Base-by-base conservation (phyloP, 2,113 vertebrate genomes). In the Astur gentilis region DNA sequence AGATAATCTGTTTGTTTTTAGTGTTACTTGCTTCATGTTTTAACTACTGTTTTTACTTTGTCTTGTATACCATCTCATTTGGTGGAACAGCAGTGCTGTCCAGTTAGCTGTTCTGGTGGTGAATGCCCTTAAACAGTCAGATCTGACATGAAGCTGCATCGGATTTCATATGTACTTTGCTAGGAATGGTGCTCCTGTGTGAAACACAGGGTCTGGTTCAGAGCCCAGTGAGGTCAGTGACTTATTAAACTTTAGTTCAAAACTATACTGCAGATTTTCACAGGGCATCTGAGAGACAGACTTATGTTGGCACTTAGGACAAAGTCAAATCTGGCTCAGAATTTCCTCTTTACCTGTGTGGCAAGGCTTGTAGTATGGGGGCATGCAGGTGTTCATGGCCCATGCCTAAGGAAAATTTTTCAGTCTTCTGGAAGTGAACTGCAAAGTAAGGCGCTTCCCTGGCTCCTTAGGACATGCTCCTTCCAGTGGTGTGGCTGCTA, bases 381-480 rank as follows among this genome's bases (percentile, higher is more conserved):
- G 1, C 14, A 52, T 23, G 23, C 20, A 62, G 34, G 31, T 6
- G 3, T 66, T 88, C 18, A 16, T 5, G 2, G 26, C 11, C 36
- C 19, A 7, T 50, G 13, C 15, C 34, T 49, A n/a, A 40, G 27
- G 27, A 70, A 78, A 52, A 40, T 13, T 23, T 66, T 45, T 54
- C 16, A 34, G 31, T 45, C 15, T 62, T 85, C n/a, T 62, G 32
- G 21, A 84, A 82, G 22, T 32, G 16, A 77, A 72, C 11, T 26
- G 20, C 23, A 82, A 82, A 82, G 18, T 27, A 75, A 52, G 15
- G 7, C 49, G 38, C 29, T 83, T 62, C 18, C 3, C 22, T 80
- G 27, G 6, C 34, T 55, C 6, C 20, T 55, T 50, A 26, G 0
- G 2, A 18, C 2, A 0, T 54, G 8, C 7, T 76, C 2, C 25